Evolutionary conservation across 2,113 vertebrate species (phyloP).

Genomic region (Orientallactaga bullata): DNA sequence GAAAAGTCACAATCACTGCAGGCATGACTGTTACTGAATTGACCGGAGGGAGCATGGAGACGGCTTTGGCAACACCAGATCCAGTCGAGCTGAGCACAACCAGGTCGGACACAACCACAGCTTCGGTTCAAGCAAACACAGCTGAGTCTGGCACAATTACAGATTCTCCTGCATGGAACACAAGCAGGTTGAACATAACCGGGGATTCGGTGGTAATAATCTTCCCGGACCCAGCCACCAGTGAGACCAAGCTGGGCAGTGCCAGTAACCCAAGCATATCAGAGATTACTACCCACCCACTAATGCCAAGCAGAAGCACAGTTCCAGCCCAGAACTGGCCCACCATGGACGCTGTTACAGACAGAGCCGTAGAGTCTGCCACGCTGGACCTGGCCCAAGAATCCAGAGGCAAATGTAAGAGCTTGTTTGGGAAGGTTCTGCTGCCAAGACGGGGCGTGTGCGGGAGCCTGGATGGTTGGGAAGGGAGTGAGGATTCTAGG

Average conservation of each 20-base stretch:
- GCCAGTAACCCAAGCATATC: not conserved
- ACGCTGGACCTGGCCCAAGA: not conserved
- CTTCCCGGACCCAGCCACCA: not conserved
- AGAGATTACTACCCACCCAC: not conserved
- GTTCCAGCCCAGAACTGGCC: not conserved
- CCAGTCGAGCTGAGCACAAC: not conserved
- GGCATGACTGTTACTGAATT: not conserved
- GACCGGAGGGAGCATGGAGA: not conserved
- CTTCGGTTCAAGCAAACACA: not conserved
- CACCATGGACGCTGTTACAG: not conserved
- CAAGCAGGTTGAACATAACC: not conserved
- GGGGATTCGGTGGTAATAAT: not conserved
- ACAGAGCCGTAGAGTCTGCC: not conserved
- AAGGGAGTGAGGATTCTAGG: too few species aligned
- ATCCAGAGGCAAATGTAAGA: slow-evolving; percentile 29
- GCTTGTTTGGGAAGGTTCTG: not conserved
- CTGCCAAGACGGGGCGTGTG: not conserved
- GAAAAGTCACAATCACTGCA: not conserved
- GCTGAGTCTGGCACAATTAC: not conserved
- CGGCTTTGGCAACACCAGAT: not conserved
- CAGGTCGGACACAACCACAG: not conserved
- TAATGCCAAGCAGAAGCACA: not conserved
- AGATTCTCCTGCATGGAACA: not conserved
- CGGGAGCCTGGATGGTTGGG: not conserved
- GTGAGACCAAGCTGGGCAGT: not conserved